Evolutionary conservation across 1,140 invertebrate species (phyloP).

Genomic region (Mercenaria mercenaria): DNA sequence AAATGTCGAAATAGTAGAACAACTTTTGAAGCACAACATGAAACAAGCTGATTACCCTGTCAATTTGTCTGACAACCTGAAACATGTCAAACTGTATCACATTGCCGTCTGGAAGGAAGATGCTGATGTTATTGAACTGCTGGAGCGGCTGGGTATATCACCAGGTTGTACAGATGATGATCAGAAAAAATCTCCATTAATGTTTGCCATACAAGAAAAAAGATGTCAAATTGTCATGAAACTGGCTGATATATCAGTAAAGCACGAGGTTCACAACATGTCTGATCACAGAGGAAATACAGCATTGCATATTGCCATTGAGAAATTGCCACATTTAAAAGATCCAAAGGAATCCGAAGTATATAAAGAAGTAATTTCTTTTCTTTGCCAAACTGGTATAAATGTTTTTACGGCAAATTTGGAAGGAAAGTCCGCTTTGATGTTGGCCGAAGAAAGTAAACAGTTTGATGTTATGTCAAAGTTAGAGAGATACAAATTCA

Average conservation of each 20-base stretch:
- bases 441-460: no score
- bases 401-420: no score
- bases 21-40: neutral
- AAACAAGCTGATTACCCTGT: neutral
- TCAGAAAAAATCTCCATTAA: neutral
- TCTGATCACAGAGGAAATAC: neutral
- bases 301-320: neutral
- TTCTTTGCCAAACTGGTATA: no score
- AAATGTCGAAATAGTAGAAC: neutral
- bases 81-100: neutral
- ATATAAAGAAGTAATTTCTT: no score
- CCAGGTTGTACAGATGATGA: neutral
- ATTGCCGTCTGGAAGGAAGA: neutral
- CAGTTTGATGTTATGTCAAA: no score
- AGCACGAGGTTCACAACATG: neutral
- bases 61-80: neutral
- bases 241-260: neutral
- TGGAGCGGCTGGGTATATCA: neutral
- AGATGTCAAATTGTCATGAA: neutral
- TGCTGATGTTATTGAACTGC: neutral
- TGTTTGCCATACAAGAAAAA: neutral
- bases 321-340: neutral
- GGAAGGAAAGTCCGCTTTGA: no score
- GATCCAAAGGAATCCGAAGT: no score
- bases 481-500: no score